Evolutionary conservation across 2,888 invertebrate species (phyloP).

Genomic region (Diadegma fenestrale): DNA sequence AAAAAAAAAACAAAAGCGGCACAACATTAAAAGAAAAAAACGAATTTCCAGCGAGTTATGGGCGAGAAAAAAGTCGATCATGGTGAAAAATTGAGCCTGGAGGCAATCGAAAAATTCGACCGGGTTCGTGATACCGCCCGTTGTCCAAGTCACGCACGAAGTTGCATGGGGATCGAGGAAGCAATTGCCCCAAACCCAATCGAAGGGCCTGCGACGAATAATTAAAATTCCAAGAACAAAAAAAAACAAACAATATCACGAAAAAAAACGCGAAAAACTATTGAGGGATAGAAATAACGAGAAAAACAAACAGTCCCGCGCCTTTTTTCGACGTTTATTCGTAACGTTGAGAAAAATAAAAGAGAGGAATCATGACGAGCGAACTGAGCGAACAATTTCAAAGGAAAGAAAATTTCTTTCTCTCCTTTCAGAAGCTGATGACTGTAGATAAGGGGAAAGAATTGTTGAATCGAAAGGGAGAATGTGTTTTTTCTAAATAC

Average conservation of each 20-base stretch:
- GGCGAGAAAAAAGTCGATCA: conserved; percentile 6
- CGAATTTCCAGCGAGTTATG: background rate
- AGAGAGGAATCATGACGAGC: background rate
- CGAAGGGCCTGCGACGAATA: background rate
- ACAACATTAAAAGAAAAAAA: background rate
- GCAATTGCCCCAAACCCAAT: background rate
- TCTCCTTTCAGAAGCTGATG: conserved; percentile 34
- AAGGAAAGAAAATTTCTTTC: conserved; percentile 11
- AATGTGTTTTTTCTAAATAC: conserved; percentile 82
- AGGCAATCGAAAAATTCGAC: conserved; percentile 13
- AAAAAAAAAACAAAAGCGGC: background rate
- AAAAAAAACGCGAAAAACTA: conserved; percentile 49
- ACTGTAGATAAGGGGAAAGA: conserved; percentile 80
- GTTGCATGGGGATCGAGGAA: background rate
- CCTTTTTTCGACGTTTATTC: conserved; percentile 38
- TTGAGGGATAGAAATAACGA: conserved; percentile 31
- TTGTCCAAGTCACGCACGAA: conserved; percentile 54
- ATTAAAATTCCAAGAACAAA: background rate
- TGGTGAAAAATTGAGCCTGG: background rate
- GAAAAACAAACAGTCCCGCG: conserved; percentile 38
- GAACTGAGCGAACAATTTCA: background rate
- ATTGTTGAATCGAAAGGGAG: conserved; percentile 76
- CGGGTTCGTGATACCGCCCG: conserved; percentile 61
- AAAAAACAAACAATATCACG: conserved; percentile 13
- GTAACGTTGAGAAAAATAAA: background rate